phyloP scores from a whole-genome alignment of 2,888 invertebrate species.

The Caenorhabditis uteleia region DNA sequence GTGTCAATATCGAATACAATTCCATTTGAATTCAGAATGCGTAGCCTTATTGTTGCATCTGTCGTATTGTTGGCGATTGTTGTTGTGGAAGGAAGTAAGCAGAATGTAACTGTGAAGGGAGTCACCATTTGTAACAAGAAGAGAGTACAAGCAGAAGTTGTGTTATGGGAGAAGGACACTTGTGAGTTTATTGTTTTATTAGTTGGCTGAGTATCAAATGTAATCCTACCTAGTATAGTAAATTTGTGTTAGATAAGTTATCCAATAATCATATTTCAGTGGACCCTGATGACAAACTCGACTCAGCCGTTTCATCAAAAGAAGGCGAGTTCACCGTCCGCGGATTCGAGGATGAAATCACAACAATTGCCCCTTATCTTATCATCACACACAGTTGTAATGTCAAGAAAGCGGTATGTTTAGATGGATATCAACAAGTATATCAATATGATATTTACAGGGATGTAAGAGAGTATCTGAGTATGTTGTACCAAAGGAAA shows the following conservation, averaged over 20 bases:
- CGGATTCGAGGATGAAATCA: constrained; percentile 35
- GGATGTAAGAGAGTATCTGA: constrained; percentile 35
- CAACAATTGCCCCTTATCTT: constrained; percentile 33
- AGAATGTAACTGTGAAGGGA: constrained; percentile 37
- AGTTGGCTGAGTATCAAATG: too few species aligned
- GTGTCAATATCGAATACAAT: too few species aligned
- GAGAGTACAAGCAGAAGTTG: constrained; percentile 29
- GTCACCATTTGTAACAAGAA: constrained; percentile 39
- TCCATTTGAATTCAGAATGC: constrained; percentile 15
- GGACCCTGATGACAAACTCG: constrained; percentile 37
- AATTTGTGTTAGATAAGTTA: too few species aligned
- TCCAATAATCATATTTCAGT: constrained; percentile 14
- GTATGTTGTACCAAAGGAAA: constrained; percentile 28
- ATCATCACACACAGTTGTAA: constrained; percentile 39
- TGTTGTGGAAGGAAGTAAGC: constrained; percentile 33
- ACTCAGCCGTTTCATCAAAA: constrained; percentile 18
- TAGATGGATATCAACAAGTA: background rate
- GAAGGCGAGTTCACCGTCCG: constrained; percentile 33
- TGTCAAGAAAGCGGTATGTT: constrained; percentile 29
- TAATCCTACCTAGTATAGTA: too few species aligned
- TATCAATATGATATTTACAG: background rate
- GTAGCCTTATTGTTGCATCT: constrained; percentile 22
- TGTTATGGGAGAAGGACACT: constrained; percentile 35
- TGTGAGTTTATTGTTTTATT: constrained; percentile 22
- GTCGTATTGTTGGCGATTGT: constrained; percentile 14